A percentile compares a stretch with the other conserved stretches of the same genome.
Evolutionary conservation across 2,888 invertebrate genomes (phyloP).

Genomic region (Brachypalpus laphriformis): DNA sequence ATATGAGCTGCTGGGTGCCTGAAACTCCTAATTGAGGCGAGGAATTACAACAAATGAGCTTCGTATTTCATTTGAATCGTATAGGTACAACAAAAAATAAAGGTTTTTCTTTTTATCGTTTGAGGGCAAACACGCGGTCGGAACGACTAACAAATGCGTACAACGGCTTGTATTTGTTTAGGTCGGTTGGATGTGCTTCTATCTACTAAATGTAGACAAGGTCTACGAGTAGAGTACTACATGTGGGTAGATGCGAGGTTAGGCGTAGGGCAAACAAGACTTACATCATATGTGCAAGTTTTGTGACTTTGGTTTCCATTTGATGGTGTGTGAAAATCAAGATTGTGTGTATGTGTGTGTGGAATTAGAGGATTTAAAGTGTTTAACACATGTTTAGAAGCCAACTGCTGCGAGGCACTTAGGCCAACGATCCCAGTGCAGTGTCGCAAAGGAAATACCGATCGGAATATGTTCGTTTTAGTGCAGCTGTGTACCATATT

Average conservation of each 20-base stretch:
- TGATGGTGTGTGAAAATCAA: neutral
- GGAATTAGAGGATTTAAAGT: conserved; percentile 2
- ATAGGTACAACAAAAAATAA: neutral
- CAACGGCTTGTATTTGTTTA: conserved; percentile 16
- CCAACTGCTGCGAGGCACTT: neutral
- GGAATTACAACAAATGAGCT: conserved; percentile 18
- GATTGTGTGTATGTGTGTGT: neutral
- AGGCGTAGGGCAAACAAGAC: conserved; percentile 25
- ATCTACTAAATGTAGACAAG: neutral
- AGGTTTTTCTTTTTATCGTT: neutral
- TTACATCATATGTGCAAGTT: conserved; percentile 27
- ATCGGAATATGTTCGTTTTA: neutral
- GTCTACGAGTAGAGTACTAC: neutral
- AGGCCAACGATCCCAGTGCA: conserved; percentile 16
- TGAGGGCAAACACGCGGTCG: conserved; percentile 26
- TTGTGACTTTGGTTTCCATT: neutral
- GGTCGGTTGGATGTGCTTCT: neutral
- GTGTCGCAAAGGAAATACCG: neutral
- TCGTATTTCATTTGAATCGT: conserved; percentile 11
- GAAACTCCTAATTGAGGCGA: conserved; percentile 23
- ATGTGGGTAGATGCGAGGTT: neutral
- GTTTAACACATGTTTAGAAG: conserved; percentile 19
- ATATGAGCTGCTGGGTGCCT: neutral
- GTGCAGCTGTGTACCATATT: conserved; percentile 19
- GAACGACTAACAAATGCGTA: neutral